These are phyloP conservation scores for Colius striatus DNA, from an alignment of 2,113 vertebrate species.

Conservation along the genomic window DNA sequence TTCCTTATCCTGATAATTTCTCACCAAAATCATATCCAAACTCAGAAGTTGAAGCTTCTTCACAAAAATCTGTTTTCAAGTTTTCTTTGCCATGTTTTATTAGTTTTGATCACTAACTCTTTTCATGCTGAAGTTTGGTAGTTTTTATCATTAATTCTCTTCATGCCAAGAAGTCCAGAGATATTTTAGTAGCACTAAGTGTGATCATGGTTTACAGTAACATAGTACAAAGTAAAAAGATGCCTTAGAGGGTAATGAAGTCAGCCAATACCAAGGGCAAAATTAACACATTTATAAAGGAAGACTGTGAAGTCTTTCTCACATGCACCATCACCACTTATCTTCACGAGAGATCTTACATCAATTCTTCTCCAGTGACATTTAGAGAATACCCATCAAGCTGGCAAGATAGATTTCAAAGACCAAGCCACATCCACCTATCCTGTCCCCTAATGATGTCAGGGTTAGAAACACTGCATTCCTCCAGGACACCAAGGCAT, in stretches of 20 bases:
- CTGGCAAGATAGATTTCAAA: neutral
- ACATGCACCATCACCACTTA: rapidly evolving
- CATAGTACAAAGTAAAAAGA: neutral
- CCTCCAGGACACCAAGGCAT: neutral
- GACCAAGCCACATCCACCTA: neutral
- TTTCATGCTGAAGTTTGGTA: neutral
- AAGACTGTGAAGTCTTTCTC: neutral
- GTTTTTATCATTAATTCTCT: neutral
- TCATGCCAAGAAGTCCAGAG: neutral
- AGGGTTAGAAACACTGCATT: neutral
- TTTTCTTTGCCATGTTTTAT: neutral
- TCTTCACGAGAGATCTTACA: neutral
- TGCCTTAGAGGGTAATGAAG: neutral
- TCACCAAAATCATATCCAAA: neutral
- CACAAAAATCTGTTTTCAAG: neutral
- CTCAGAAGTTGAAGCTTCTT: neutral
- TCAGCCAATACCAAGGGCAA: neutral
- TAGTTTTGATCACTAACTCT: neutral
- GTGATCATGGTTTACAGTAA: neutral
- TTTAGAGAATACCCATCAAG: neutral
- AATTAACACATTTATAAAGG: neutral
- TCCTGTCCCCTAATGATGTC: neutral
- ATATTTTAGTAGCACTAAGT: neutral
- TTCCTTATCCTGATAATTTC: neutral
- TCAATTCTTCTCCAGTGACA: neutral